Conservation (phyloP, 2,113 vertebrate species). For the Leptobrachium ailaonicum region DNA sequence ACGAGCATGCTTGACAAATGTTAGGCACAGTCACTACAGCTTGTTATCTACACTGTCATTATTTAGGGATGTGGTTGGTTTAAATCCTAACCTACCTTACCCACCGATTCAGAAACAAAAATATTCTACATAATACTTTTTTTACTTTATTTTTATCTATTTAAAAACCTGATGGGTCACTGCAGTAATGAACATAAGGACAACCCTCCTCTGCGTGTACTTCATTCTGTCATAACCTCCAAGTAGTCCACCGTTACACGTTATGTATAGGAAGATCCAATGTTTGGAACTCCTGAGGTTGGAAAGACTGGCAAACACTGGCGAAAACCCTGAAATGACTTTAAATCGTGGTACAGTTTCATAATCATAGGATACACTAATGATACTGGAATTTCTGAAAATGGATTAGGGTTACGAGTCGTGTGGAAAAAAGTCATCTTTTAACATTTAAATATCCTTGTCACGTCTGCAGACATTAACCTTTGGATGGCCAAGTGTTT, state of each 20-base stretch:
- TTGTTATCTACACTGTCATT: too few relatives aligned
- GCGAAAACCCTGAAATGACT: slow-evolving; percentile 30
- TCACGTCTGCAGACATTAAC: neutral
- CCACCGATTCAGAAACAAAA: too few relatives aligned
- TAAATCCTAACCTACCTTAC: too few relatives aligned
- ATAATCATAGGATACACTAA: slow-evolving; percentile 41
- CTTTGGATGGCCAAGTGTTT: neutral
- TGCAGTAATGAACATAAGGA: too few relatives aligned
- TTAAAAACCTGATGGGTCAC: too few relatives aligned
- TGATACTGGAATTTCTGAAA: slow-evolving; percentile 42
- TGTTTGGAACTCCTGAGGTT: slow-evolving; percentile 14
- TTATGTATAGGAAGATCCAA: neutral
- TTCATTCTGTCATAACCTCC: too few relatives aligned
- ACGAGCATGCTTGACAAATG: too few relatives aligned
- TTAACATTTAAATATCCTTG: slow-evolving; percentile 5
- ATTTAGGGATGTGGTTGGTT: too few relatives aligned
- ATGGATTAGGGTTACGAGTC: neutral
- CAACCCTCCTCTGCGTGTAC: too few relatives aligned
- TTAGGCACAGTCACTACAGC: too few relatives aligned
- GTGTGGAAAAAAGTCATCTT: slow-evolving; percentile 25
- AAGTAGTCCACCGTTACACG: neutral
- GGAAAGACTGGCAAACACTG: slow-evolving; percentile 28
- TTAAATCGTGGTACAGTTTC: slow-evolving; percentile 26
- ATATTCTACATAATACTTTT: too few relatives aligned
- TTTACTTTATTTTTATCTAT: too few relatives aligned